Base-by-base conservation (phyloP, 2,113 vertebrate genomes). In the Zingel zingel region DNA sequence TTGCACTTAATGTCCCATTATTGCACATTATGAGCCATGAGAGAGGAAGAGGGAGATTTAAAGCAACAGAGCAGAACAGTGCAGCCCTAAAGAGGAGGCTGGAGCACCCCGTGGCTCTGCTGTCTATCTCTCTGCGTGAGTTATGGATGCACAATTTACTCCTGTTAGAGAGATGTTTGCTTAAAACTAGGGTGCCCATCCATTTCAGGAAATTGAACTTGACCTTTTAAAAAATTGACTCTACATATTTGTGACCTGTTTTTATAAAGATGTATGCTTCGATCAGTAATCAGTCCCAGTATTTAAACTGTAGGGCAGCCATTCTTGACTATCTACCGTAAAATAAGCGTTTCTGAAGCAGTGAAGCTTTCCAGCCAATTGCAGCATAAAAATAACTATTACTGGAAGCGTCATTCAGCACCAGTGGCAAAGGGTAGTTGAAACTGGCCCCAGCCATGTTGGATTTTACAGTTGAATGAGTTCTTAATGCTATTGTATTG, bases 331-430 rank as follows among this genome's bases (percentile, higher is more conserved):
- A 21, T 50, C 19, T 27, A 58, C 36, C 25, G 51, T 51, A 43
- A 43, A 57, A 16, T 47, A 56, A 47, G 39, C 13, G 16, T 25
- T 56, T 76, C 15, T 30, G 14, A 15, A 23, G 51, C 16, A 10
- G 25, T 19, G 39, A 45, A 19, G 59, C 23, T 47, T 74, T 57
- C 27, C 43, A 74, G 27, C 43, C 43, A n/a, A 30, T 50, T 67
- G 54, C 63, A 51, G 65, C 21, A 36, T 39, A 59, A 8, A 56
- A 27, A 53, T 12, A 48, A 25, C 7, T 23, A 18, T 27, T 27
- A 67, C 48, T 67, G 79, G 16, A 67, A 30, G 61, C 39, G 11
- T 30, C 50, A 30, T 54, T 66, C 50, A 54, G 3, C 67, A 16
- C 19, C 39, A 43, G 39, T 39, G 9, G 39, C 39, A 39, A 39